Conservation (phyloP, 2,888 invertebrate genomes). For the Podotricha telesiphe region DNA sequence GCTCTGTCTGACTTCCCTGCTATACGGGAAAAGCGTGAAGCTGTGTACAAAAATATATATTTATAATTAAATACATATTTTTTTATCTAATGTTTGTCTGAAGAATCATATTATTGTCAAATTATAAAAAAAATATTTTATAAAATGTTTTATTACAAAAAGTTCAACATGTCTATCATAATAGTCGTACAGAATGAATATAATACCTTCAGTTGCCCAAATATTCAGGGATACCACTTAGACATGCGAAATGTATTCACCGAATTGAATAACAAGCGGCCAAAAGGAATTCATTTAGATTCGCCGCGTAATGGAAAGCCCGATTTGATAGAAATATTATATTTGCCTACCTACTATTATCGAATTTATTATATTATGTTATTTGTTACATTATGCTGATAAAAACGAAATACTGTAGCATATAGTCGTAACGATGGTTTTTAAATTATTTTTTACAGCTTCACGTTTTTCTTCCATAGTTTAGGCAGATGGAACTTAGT, state of each 20-base stretch:
- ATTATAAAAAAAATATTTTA: neutral
- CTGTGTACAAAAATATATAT: no score
- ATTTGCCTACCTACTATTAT: constrained; percentile 6
- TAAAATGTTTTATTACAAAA: neutral
- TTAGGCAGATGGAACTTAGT: no score
- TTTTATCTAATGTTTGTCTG: no score
- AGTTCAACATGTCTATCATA: constrained; percentile 21
- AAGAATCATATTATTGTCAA: no score
- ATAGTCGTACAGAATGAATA: constrained; percentile 21
- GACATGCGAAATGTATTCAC: constrained; percentile 47
- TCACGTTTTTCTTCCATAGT: no score
- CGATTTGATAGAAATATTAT: constrained; percentile 47
- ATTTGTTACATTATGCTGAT: neutral
- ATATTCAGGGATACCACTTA: constrained; percentile 36
- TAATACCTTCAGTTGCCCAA: constrained; percentile 32
- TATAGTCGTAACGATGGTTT: no score
- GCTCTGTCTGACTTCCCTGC: no score
- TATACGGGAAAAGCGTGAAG: no score
- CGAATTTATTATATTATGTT: neutral
- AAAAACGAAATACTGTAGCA: no score
- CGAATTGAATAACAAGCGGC: constrained; percentile 54
- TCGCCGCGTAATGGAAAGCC: constrained; percentile 50
- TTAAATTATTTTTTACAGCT: no score
- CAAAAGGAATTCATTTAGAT: constrained; percentile 50
- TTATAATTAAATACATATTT: no score